Conservation (phyloP, 2,888 invertebrate species). For the Anticlea derivata region DNA sequence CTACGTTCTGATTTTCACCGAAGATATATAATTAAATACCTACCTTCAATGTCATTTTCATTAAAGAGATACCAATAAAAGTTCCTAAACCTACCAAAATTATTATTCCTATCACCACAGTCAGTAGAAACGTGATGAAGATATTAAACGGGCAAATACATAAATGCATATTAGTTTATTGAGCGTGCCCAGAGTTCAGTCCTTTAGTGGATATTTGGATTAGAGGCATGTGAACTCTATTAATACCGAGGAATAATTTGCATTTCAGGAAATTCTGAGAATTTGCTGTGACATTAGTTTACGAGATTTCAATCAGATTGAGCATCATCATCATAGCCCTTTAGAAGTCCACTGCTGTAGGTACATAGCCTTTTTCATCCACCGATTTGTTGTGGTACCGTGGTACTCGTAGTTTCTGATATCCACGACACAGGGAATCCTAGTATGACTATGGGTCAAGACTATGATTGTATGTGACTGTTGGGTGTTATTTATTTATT, state of each 20-base stretch:
- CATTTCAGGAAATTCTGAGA: slow-evolving; percentile 17
- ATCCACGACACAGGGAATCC: too few relatives aligned
- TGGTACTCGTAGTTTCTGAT: too few relatives aligned
- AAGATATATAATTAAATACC: too few relatives aligned
- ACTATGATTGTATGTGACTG: too few relatives aligned
- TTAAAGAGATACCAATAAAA: slow-evolving; percentile 4
- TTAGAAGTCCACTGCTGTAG: too few relatives aligned
- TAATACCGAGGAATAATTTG: slow-evolving; percentile 24
- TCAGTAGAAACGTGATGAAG: slow-evolving; percentile 26
- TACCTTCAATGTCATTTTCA: background rate
- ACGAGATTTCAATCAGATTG: slow-evolving; percentile 7
- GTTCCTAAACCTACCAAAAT: slow-evolving; percentile 2
- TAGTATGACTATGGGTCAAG: too few relatives aligned
- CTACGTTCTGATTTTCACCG: too few relatives aligned
- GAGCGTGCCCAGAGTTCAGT: slow-evolving; percentile 33
- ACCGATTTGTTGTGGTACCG: too few relatives aligned
- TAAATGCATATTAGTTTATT: slow-evolving; percentile 53
- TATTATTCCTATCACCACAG: slow-evolving; percentile 13
- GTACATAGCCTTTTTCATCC: too few relatives aligned
- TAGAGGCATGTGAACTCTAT: slow-evolving; percentile 32
- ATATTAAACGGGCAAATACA: slow-evolving; percentile 48
- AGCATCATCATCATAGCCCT: too few relatives aligned
- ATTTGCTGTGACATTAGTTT: slow-evolving; percentile 14
- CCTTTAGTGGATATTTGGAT: slow-evolving; percentile 35
- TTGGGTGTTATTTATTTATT: too few relatives aligned